Evolutionary conservation across 2,113 vertebrate genomes (phyloP).

Genomic region (Platycercus adscitus): DNA sequence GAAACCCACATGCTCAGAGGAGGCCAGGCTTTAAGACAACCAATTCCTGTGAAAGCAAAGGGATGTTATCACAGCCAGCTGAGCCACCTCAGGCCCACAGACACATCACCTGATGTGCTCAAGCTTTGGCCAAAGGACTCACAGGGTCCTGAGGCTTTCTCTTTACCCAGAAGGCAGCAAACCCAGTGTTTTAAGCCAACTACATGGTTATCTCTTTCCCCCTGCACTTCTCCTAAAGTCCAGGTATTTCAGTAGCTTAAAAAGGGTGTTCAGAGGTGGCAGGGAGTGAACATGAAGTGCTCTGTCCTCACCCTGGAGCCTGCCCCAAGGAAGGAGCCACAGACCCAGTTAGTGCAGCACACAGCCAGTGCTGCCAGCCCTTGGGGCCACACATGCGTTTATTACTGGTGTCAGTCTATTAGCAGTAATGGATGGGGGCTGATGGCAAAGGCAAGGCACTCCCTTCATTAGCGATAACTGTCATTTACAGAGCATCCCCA

Average conservation of each 20-base stretch:
- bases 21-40: neutral
- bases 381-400: neutral
- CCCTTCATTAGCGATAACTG: conserved; percentile 30
- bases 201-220: neutral
- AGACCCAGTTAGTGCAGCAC: rapidly evolving
- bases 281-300: neutral
- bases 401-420: conserved; percentile 22
- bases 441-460: neutral
- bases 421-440: conserved; percentile 16
- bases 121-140: neutral
- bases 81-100: neutral
- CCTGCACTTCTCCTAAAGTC: neutral
- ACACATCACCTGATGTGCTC: neutral
- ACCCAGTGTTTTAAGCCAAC: neutral
- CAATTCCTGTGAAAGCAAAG: neutral
- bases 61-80: neutral
- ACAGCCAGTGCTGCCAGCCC: neutral
- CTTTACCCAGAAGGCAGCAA: neutral
- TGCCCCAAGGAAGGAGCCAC: neutral
- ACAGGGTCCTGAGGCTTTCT: neutral
- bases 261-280: neutral
- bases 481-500: conserved; percentile 15
- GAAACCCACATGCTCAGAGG: rapidly evolving
- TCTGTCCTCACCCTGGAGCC: neutral
- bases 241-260: neutral